These are phyloP conservation scores for Hymenopus coronatus DNA, from an alignment of 2,888 invertebrate genomes.

Conservation along the genomic window DNA sequence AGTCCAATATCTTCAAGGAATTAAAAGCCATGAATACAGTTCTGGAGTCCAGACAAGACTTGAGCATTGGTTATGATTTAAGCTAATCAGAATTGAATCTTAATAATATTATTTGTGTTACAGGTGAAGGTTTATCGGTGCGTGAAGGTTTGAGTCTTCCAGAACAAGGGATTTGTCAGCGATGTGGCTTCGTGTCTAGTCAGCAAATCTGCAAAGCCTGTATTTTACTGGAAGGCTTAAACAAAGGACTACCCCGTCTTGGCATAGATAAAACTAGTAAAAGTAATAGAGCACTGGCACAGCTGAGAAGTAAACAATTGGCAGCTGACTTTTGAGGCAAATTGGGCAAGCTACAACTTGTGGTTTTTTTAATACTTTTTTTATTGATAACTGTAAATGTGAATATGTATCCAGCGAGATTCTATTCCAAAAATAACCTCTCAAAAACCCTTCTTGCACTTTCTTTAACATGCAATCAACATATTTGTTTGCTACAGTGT, in stretches of 20 bases:
- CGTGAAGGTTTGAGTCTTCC: slow-evolving; percentile 82
- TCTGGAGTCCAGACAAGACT: too few species aligned
- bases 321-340: background rate
- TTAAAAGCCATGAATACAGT: too few species aligned
- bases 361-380: too few species aligned
- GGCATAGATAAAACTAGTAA: slow-evolving; percentile 90
- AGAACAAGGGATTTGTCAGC: slow-evolving; percentile 70
- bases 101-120: slow-evolving; percentile 38
- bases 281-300: slow-evolving; percentile 63
- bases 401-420: too few species aligned
- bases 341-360: background rate
- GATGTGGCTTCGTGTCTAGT: slow-evolving; percentile 90
- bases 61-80: background rate
- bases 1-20: too few species aligned
- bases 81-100: background rate
- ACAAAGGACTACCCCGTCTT: slow-evolving; percentile 84
- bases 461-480: too few species aligned
- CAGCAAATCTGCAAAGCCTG: slow-evolving; percentile 97
- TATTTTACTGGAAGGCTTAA: slow-evolving; percentile 89
- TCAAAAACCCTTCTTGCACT: too few species aligned
- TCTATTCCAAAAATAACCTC: too few species aligned
- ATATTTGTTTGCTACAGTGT: too few species aligned
- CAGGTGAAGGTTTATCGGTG: slow-evolving; percentile 80
- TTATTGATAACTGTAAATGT: too few species aligned
- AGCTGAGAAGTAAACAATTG: slow-evolving; percentile 38